A percentile compares a stretch with the other conserved stretches of the same genome.
Evolutionary conservation across 2,888 invertebrate species (phyloP).

Genomic region (Melanargia galathea): DNA sequence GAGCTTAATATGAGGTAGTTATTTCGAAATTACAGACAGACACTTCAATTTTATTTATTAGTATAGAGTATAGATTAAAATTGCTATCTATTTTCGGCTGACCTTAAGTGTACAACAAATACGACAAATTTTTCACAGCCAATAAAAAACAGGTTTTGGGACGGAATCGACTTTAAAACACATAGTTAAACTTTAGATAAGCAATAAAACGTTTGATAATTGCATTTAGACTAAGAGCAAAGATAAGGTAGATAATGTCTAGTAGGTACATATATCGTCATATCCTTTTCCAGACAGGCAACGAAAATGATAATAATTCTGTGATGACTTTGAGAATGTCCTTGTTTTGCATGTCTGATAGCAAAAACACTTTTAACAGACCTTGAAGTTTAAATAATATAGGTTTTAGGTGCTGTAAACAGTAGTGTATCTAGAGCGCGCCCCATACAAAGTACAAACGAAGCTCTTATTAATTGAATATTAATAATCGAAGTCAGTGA

Average conservation of each 20-base stretch:
- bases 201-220: no score
- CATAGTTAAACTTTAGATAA: neutral
- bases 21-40: neutral
- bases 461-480: no score
- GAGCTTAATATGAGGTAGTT: neutral
- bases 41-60: neutral
- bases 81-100: conserved; percentile 1
- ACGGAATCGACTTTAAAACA: conserved; percentile 2
- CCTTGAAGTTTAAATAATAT: conserved; percentile 1
- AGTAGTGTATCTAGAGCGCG: no score
- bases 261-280: no score
- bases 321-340: conserved; percentile 27
- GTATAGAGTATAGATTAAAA: no score
- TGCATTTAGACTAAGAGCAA: no score
- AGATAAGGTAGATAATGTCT: no score
- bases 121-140: neutral
- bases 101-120: conserved; percentile 4
- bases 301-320: conserved; percentile 2
- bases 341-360: conserved; percentile 31
- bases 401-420: neutral
- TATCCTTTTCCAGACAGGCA: no score
- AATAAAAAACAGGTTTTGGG: conserved; percentile 6
- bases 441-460: no score
- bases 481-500: no score
- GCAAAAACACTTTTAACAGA: conserved; percentile 17